Evolutionary conservation across 2,113 vertebrate species (phyloP), one percentile per base, ranked within the genome.

Genomic region (Pogonocichla stellata): DNA sequence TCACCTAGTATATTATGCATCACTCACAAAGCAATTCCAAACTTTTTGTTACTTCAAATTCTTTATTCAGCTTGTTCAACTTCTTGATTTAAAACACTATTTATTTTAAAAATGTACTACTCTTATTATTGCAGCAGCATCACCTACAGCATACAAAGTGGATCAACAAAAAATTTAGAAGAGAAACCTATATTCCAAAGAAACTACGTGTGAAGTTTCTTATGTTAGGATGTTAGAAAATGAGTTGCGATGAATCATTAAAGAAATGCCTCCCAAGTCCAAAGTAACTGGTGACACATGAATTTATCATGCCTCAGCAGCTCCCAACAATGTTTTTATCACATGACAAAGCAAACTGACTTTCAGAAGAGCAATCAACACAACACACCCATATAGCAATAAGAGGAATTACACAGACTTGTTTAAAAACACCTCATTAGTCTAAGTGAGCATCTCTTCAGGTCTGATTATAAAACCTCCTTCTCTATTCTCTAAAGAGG

Each of bases 401-500:
- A 92, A 74, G 9, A 93, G 36, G 69, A 92, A 80, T 60, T 45
- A 84, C 64, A 87, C 0, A 81, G 77, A 75, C 28, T 79, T 73
- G 4, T 64, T 93, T 70, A 56, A 91, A 88, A 90, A 91, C 70
- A 86, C 29, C 23, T 80, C 22, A 14, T 74, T 69, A 66, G 36
- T n/a, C 79, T 50, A 94, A 90, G 54, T 28, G 48, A 83, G 29
- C 40, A 72, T 47, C 57, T 95, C 78, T 80, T 88, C 61, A 66
- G 62, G 90, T 80, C 54, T 69, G 72, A 45, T 58, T 54, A 50
- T 50, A 85, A 67, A 72, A 70, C 34, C 51, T 93, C 53, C 81
- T 86, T 90, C 66, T 40, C 88, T 71, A 22, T 69, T 92, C 80
- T 92, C 96, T 80, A 38, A 90, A 94, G 92, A 80, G 36, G 69